Base-by-base conservation (phyloP, 2,888 invertebrate genomes). In the Isotomurus palustris region DNA sequence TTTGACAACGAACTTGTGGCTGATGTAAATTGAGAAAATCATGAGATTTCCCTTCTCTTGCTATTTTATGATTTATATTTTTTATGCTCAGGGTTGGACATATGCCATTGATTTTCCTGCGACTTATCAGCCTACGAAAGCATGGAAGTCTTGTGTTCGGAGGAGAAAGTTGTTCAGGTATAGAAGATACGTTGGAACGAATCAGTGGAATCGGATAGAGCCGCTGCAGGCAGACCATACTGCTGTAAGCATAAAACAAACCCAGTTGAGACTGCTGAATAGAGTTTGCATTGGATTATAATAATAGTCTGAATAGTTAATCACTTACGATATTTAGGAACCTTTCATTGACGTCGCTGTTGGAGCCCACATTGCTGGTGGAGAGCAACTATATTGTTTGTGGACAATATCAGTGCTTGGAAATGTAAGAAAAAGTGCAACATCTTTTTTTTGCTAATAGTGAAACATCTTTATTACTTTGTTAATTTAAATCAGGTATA, bases 371-470 rank as follows among this genome's bases (percentile, higher is more conserved):
- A 19, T 10, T 3, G 82, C 91, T 67, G 85, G 89, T 49, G 80
- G 83, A 60, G 79, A 83, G 17, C 90, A 90, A 24, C 71, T 83
- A 36, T 80, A 91, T 71, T 79, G 87, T 59, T 92, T 95, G 8
- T 95, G 94, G 94, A 89, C 91, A 10, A 88, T 94, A 52, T 94
- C 94, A 27, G 87, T 92, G 29, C 87, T 91, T 73, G 93, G 93
- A 52, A 79, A 91, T 73, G 89, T 87, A 76, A 32, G 8, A 32
- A 32, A 32, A 10, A 32, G 32, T 32, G 38, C 19, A 32, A 21
- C 19, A 32, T 12, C 14, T 32, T 10, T 10, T 32, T 32, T 8
- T 32, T 10, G 14, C 32, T 32, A 32, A 32, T 32, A 8, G 32
- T 10, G 8, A 32, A 32, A 10, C 32, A 32, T 32, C 8, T 32